Conservation (phyloP, 92 coral and sea anemone species). For the Porites lobata region DNA sequence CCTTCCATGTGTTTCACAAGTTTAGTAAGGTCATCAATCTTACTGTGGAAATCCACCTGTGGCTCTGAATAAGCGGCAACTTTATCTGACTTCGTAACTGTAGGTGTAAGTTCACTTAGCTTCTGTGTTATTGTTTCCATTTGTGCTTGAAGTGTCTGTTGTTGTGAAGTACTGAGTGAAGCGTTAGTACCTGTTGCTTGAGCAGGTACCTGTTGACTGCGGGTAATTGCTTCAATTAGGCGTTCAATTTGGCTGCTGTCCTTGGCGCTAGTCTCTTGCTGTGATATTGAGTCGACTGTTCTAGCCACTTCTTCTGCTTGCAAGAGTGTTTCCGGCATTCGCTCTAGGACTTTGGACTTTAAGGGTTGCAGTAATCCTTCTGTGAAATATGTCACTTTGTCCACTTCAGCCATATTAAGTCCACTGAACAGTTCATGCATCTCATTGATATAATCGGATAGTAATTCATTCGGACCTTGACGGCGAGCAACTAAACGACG, state of each 20-base stretch:
- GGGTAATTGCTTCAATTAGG: neutral
- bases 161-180: too few relatives aligned
- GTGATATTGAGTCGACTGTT: neutral
- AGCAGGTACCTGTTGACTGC: neutral
- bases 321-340: conserved; percentile 11
- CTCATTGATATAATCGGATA: conserved; percentile 1
- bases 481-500: neutral
- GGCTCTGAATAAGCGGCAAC: neutral
- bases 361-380: neutral
- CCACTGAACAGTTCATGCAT: conserved; percentile 19
- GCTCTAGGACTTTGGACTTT: neutral
- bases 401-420: conserved; percentile 3
- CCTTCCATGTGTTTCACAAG: neutral
- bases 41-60: neutral
- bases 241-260: neutral
- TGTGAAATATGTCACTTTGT: neutral
- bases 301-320: conserved; percentile 9
- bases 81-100: neutral
- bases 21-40: neutral
- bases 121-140: neutral
- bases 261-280: neutral
- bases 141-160: neutral
- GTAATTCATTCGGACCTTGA: neutral
- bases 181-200: neutral
- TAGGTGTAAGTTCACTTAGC: neutral